Evolutionary conservation across 2,888 invertebrate species (phyloP), one percentile per base, ranked within the genome.

Genomic region (Tipula vernalis): DNA sequence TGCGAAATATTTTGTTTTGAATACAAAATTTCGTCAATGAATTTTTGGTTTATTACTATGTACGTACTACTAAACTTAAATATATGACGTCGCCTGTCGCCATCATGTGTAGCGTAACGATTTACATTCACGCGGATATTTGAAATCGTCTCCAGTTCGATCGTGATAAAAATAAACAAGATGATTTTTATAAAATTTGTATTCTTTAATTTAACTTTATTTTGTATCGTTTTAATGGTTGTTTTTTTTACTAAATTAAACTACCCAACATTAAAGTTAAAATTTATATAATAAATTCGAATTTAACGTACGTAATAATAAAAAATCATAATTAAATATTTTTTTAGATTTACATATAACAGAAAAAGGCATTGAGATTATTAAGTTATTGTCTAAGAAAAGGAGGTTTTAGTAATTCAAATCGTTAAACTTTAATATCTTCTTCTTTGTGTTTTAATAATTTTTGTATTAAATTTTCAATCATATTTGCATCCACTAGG

Each of bases 401-500:
- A 71, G 10, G 28, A 18, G 13, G 28, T 71, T 71, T 28, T 71
- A 71, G 51, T 51, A 83, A 83, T 83, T 36, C 28, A 83, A 39
- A n/a, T 84, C 84, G 42, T 85, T 42, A 85, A 42, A 85, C 85
- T 1, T 86, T 86, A 51, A 3, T 47, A 47, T 28, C 28, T 28
- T 86, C 86, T 85, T 86, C 86, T 83, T 88, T 88, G 0, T 87
- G 90, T 86, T 89, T 89, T 87, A 90, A 91, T 36, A 91, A 88
- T 89, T 95, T 95, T 88, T 94, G 94, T 90, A 97, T 96, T 88
- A 97, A 93, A 87, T 93, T 94, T 87, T 96, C 96, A 89, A 97
- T 96, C 94, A 95, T 96, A 89, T 94, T 94, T 0, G 95, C 94
- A 90, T 96, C 96, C 0, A 96, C 96, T n/a, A 97, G 91, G 0